Conservation (phyloP, 2,888 invertebrate species). For the Stegana nigrithorax region DNA sequence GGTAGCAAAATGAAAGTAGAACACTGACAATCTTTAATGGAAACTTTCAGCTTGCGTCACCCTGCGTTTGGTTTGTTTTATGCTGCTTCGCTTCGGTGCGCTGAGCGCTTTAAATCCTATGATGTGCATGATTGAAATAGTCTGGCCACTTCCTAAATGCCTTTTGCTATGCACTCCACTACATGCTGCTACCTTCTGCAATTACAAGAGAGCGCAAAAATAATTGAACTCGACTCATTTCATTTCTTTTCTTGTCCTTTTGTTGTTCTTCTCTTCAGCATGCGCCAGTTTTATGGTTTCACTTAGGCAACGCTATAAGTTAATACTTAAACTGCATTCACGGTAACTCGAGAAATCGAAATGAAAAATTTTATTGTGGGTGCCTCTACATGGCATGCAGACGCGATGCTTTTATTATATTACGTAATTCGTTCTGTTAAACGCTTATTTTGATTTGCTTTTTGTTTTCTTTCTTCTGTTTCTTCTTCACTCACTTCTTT, state of each 20-base stretch:
- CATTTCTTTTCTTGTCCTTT: background rate
- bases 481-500: background rate
- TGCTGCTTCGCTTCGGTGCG: too few relatives aligned
- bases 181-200: background rate
- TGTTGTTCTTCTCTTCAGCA: background rate
- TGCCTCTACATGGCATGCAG: too few relatives aligned
- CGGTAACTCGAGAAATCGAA: too few relatives aligned
- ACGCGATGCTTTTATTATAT: background rate
- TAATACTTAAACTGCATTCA: too few relatives aligned
- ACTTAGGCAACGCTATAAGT: too few relatives aligned
- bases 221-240: too few relatives aligned
- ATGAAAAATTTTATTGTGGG: too few relatives aligned
- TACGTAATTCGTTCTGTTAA: background rate
- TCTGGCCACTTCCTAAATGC: too few relatives aligned
- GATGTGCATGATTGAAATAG: constrained; percentile 4
- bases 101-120: constrained; percentile 4
- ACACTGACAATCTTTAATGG: background rate
- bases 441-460: background rate
- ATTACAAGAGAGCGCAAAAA: too few relatives aligned
- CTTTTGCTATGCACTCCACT: background rate
- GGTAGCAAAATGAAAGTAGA: background rate
- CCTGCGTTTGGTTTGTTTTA: too few relatives aligned
- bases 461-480: background rate
- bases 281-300: too few relatives aligned
- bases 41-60: too few relatives aligned